Base-by-base conservation (phyloP, 2,888 invertebrate genomes). In the Drosophila peninsularis region DNA sequence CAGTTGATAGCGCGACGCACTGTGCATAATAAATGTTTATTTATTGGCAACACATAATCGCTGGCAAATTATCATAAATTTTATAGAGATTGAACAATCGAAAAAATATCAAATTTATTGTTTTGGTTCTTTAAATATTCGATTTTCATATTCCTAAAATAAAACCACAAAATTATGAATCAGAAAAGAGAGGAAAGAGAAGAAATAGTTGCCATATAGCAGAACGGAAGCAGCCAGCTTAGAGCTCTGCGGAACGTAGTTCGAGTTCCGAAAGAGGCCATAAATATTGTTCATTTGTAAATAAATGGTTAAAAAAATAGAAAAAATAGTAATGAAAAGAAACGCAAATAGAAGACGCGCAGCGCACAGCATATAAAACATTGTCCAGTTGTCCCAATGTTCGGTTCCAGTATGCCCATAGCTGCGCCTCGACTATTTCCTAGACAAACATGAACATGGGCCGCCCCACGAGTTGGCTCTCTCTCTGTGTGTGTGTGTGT, bases 241-340 rank as follows among this genome's bases (percentile, higher is more conserved):
- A 30, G 45, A 45, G 27, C 85, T 60, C 56, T 63, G 61, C 21
- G 64, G 50, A 68, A 44, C 71, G 62, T 58, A 74, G 58, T 73
- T 78, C 13, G 63, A 62, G 60, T 57, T 56, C 67, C 71, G 61
- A 84, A 80, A 78, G 84, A 75, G 82, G 83, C 85, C 89, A 86
- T 86, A 86, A 86, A 86, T 86, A 88, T 88, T 86, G 89, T 87
- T 81, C 84, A 86, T 86, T 85, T 84, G 78, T 75, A 86, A 88
- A 83, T 88, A 83, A 86, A 86, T 82, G 83, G 86, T 57, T 55
- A 61, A 57, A 70, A 64, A 70, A 49, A 70, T 45, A 66, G 30
- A 63, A 42, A 42, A 30, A 37, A 57, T 57, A 64, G 63, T 54
- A 37, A 55, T 56, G 55, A 56, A 58, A 57, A 34, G 44, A 56